phyloP scores from a whole-genome alignment of 2,797 vertebrate species.

The Acrossocheilus fasciatus region DNA sequence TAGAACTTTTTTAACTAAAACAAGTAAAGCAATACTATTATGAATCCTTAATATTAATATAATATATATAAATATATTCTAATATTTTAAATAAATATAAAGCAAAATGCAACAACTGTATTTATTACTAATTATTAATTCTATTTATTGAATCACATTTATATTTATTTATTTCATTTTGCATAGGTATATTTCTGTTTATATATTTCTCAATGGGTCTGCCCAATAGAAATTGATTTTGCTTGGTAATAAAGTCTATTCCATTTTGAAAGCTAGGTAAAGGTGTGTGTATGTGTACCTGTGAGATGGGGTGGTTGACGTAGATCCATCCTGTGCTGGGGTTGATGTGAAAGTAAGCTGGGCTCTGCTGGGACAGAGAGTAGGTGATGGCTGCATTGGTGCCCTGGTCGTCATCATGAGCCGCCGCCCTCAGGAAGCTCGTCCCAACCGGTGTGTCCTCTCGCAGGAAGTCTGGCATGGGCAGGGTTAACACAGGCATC shows the following conservation, averaged over 20 bases:
- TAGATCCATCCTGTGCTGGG: conserved; percentile 90
- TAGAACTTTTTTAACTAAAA: background rate
- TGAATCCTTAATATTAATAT: background rate
- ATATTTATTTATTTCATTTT: background rate
- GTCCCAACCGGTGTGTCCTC: conserved; percentile 87
- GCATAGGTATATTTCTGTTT: background rate
- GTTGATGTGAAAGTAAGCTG: conserved; percentile 88
- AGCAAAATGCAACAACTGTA: background rate
- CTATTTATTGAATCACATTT: background rate
- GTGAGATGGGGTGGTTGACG: conserved; percentile 83
- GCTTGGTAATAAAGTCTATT: background rate
- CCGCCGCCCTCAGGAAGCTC: conserved; percentile 85
- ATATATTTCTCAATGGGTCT: background rate
- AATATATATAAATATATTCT: background rate
- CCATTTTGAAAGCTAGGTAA: background rate
- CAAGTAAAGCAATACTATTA: background rate
- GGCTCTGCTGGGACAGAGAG: conserved; percentile 80
- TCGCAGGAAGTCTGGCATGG: conserved; percentile 82
- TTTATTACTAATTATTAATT: background rate
- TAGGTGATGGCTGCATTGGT: conserved; percentile 87
- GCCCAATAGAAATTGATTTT: background rate
- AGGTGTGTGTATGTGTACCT: conserved; percentile 72
- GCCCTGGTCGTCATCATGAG: conserved; percentile 89
- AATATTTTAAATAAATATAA: background rate
- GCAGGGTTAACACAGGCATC: conserved; percentile 40